Evolutionary conservation across 2,797 vertebrate genomes (phyloP).

Genomic region (Cercopithecus neglectus): DNA sequence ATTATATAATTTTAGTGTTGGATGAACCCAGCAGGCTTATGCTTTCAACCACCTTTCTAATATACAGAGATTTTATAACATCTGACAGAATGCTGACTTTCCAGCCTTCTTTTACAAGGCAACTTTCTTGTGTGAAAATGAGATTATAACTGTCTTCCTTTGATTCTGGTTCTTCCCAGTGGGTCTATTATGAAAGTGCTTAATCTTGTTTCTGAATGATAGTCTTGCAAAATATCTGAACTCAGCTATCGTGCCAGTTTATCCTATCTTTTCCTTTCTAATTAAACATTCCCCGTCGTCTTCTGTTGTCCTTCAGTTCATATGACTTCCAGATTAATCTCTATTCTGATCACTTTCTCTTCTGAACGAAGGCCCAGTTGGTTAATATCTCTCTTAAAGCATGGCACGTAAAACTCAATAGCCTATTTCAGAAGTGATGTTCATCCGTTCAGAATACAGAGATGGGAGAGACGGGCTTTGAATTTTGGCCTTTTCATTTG

Average conservation of each 20-base stretch:
- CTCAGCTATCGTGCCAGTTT: neutral
- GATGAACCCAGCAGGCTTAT: neutral
- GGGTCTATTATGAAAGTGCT: neutral
- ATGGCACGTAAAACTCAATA: neutral
- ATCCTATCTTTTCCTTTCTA: neutral
- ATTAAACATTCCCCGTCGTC: neutral
- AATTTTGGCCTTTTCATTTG: neutral
- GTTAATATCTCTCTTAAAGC: neutral
- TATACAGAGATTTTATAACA: neutral
- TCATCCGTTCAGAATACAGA: neutral
- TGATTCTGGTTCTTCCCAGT: neutral
- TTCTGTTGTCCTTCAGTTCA: neutral
- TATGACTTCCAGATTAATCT: neutral
- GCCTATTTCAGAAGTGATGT: neutral
- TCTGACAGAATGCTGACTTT: neutral
- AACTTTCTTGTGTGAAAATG: neutral
- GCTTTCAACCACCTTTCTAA: neutral
- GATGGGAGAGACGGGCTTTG: neutral
- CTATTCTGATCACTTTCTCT: neutral
- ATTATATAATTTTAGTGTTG: neutral
- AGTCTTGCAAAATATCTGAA: neutral
- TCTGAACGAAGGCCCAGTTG: neutral
- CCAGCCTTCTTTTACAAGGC: neutral
- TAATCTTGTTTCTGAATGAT: neutral
- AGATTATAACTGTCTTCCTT: neutral